phyloP scores from a whole-genome alignment of 2,888 invertebrate genomes.

The Tenthredo scrophulariae region DNA sequence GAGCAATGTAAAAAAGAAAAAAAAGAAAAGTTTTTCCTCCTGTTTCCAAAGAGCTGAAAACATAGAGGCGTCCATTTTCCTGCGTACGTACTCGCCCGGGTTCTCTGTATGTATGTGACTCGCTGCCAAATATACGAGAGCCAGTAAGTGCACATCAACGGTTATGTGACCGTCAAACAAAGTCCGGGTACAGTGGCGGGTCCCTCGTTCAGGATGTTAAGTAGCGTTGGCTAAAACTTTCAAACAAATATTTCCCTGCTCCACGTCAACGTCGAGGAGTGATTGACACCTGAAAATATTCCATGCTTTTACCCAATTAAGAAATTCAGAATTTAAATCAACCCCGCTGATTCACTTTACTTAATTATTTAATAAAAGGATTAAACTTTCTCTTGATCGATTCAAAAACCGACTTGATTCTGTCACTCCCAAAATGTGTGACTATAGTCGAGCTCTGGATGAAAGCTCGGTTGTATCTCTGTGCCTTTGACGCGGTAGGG shows the following conservation, averaged over 20 bases:
- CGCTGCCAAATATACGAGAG: neutral
- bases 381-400: neutral
- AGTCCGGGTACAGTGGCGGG: neutral
- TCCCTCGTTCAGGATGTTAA: neutral
- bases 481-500: constrained; percentile 3
- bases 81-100: neutral
- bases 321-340: neutral
- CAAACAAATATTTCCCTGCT: neutral
- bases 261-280: neutral
- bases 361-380: neutral
- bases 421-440: neutral
- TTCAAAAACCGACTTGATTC: constrained; percentile 1
- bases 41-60: neutral
- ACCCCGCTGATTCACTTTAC: neutral
- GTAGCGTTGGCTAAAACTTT: constrained; percentile 11
- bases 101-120: neutral
- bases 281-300: neutral
- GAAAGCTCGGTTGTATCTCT: constrained; percentile 4
- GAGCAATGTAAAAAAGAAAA: neutral
- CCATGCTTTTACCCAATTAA: neutral
- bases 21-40: neutral
- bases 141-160: constrained; percentile 30
- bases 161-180: constrained; percentile 34
- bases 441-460: neutral
- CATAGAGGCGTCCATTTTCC: neutral